Evolutionary conservation across 92 coral and sea anemone genomes (phyloP).

Genomic region (Bergia puertoricense): DNA sequence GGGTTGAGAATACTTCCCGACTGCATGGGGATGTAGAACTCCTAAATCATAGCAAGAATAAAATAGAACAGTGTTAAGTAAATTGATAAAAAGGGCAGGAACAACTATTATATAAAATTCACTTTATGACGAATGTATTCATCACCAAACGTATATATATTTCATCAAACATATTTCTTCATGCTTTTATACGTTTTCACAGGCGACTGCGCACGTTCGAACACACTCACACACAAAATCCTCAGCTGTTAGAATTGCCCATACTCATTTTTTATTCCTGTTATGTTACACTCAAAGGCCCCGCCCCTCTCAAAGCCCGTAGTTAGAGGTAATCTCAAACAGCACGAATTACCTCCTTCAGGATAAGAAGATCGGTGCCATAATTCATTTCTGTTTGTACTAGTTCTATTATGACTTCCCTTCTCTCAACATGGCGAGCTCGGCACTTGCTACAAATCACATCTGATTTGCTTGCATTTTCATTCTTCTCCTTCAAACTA

Average conservation of each 20-base stretch:
- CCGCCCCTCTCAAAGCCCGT: too few relatives aligned
- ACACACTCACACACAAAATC: too few relatives aligned
- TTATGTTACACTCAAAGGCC: too few relatives aligned
- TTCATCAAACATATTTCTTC: too few relatives aligned
- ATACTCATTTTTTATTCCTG: too few relatives aligned
- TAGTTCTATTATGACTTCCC: slow-evolving; percentile 93
- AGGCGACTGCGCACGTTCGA: too few relatives aligned
- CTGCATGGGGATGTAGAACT: slow-evolving; percentile 93
- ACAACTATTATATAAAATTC: too few relatives aligned
- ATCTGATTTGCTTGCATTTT: not conserved
- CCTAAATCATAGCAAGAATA: slow-evolving; percentile 52
- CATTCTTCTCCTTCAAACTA: not conserved
- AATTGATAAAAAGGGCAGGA: not conserved
- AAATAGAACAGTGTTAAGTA: not conserved
- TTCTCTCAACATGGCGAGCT: slow-evolving; percentile 86
- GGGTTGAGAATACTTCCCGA: slow-evolving; percentile 90
- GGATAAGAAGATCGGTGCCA: slow-evolving; percentile 89
- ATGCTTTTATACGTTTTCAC: too few relatives aligned
- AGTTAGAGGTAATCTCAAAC: too few relatives aligned
- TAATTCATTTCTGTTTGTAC: slow-evolving; percentile 96
- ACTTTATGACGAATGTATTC: too few relatives aligned
- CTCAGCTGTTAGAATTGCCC: too few relatives aligned
- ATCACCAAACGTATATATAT: too few relatives aligned
- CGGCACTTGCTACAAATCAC: slow-evolving; percentile 83
- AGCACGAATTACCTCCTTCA: slow-evolving; percentile 77